A percentile compares a stretch with the other conserved stretches of the same genome.
Conservation (phyloP, 2,888 invertebrate species). For the Pharmacophagus antenor region DNA sequence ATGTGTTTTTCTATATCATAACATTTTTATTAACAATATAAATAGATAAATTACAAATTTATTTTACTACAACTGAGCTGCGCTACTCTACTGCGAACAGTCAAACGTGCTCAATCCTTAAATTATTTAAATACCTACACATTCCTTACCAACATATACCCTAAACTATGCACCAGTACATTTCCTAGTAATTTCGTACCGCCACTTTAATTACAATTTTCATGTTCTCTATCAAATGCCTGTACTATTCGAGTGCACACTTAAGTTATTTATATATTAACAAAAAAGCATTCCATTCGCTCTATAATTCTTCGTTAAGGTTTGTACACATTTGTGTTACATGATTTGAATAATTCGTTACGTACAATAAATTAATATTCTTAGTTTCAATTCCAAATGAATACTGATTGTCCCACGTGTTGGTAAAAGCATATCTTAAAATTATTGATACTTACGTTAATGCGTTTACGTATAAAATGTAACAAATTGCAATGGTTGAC, state of each 20-base stretch:
- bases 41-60: slow-evolving; percentile 79
- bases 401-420: slow-evolving; percentile 44
- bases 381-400: slow-evolving; percentile 59
- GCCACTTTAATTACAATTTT: slow-evolving; percentile 20
- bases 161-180: slow-evolving; percentile 65
- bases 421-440: slow-evolving; percentile 34
- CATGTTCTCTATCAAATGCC: slow-evolving; percentile 35
- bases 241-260: slow-evolving; percentile 34
- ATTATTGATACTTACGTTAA: slow-evolving; percentile 34
- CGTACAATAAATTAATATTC: slow-evolving; percentile 26
- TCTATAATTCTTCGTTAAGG: slow-evolving; percentile 26
- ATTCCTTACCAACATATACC: slow-evolving; percentile 41
- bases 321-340: slow-evolving; percentile 39
- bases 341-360: slow-evolving; percentile 20
- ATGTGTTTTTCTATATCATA: slow-evolving; percentile 62
- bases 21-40: slow-evolving; percentile 81
- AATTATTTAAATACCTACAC: slow-evolving; percentile 42
- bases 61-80: slow-evolving; percentile 77
- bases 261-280: slow-evolving; percentile 37
- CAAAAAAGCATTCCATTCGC: slow-evolving; percentile 41
- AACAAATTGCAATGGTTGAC: slow-evolving; percentile 10
- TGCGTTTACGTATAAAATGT: slow-evolving; percentile 25
- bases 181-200: slow-evolving; percentile 38
- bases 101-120: slow-evolving; percentile 67
- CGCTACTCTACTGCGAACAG: slow-evolving; percentile 79